Conservation (phyloP, 1,140 invertebrate genomes). For the Cherax destructor region DNA sequence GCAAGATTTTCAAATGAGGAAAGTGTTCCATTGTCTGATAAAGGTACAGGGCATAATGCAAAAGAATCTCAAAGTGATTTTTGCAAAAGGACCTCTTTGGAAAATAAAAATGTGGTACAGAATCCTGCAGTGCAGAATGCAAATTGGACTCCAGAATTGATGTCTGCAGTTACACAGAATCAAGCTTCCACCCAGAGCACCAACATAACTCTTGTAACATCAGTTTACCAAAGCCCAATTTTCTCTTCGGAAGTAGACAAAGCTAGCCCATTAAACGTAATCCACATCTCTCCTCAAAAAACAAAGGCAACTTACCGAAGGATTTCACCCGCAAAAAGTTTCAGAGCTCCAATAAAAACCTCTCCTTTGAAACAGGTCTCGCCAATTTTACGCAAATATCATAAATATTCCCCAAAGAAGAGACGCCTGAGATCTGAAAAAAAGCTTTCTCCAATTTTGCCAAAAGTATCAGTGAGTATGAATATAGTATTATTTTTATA, state of each 20-base stretch:
- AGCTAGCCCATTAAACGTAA: background rate
- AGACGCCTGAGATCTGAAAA: constrained; percentile 11
- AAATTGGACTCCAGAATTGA: background rate
- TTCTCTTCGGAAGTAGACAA: constrained; percentile 10
- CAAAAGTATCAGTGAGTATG: constrained; percentile 36
- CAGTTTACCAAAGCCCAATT: constrained; percentile 48
- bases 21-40: background rate
- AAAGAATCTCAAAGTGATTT: background rate
- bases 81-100: background rate
- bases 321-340: constrained; percentile 52
- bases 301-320: background rate
- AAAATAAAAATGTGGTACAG: background rate
- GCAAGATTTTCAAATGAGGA: background rate
- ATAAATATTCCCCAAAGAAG: constrained; percentile 44
- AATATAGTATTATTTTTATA: background rate
- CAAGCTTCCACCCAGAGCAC: background rate
- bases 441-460: constrained; percentile 52
- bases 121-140: background rate
- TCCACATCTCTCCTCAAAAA: constrained; percentile 14
- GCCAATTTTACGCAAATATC: constrained; percentile 54
- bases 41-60: background rate
- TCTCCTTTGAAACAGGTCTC: constrained; percentile 57
- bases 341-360: constrained; percentile 50
- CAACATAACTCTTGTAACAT: constrained; percentile 37
- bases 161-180: background rate